Evolutionary conservation across 2,113 vertebrate species (phyloP), one percentile per base, ranked within the genome.

Genomic region (Falcunculus frontatus): DNA sequence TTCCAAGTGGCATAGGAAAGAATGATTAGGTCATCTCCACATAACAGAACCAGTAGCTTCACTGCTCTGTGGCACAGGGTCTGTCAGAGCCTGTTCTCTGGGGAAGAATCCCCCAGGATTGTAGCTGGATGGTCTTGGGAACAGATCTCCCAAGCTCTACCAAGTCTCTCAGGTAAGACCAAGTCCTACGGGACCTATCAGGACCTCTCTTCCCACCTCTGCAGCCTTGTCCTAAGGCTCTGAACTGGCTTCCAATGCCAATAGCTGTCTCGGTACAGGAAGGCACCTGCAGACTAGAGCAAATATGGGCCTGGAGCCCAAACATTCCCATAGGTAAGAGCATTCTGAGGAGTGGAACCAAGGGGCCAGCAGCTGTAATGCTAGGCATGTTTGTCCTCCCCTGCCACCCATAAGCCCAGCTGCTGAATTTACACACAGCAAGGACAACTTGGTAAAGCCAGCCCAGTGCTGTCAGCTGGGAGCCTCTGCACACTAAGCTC

Each of bases 401-500:
- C 67, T 62, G 60, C 42, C 84, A 59, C 6, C 47, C 41, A 57
- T 30, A 35, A 72, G 60, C 56, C 72, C 2, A 0, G 63, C 89
- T 82, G 87, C 64, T 88, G 92, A 64, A 95, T 86, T 89, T 84
- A 87, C 83, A 86, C 76, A 81, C 76, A 89, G 95, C 80, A 89
- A 93, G 86, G 92, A 86, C 88, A 49, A 59, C 37, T 33, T 25
- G 72, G 91, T 50, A 70, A 82, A 93, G 93, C 33, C 90, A 77
- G 87, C 2, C 11, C 15, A 7, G 92, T 20, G 83, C 88, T 90
- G 92, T 94, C 90, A 96, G 95, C 86, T 93, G 96, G 95, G 86
- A 95, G 93, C 88, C 92, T 87, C 95, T 78, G 85, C 85, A 57
- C 76, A 26, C 93, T 92, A 74, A 96, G 95, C 90, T 96, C 76